Evolutionary conservation across 2,113 vertebrate species (phyloP).

Genomic region (Cyphomyrus plagiostoma): DNA sequence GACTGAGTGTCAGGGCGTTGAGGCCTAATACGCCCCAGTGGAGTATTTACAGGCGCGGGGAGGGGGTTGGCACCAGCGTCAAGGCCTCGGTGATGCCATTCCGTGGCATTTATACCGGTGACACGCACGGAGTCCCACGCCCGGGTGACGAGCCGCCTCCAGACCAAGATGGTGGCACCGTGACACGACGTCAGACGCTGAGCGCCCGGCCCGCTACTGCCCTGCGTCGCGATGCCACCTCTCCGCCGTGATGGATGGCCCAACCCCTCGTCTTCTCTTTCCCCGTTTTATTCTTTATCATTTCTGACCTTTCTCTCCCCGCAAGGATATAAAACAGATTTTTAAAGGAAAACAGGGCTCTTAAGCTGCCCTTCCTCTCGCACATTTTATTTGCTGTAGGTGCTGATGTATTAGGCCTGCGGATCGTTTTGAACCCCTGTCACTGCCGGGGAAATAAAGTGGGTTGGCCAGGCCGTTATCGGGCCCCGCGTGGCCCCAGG

Average conservation of each 20-base stretch:
- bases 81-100: conserved; percentile 30
- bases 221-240: neutral
- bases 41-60: conserved; percentile 40
- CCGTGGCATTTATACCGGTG: conserved; percentile 42
- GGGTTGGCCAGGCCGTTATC: neutral
- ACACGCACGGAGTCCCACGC: conserved; percentile 36
- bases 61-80: conserved; percentile 30
- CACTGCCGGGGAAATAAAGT: neutral
- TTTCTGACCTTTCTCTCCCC: neutral
- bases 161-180: conserved; percentile 48
- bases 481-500: too few relatives aligned
- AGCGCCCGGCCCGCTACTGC: neutral
- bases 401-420: neutral
- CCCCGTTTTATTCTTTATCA: neutral
- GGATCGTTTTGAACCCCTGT: neutral
- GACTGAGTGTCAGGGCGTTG: conserved; percentile 34
- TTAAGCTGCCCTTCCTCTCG: neutral
- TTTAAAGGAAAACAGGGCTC: neutral
- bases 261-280: neutral
- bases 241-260: neutral
- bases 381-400: neutral
- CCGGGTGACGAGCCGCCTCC: conserved; percentile 41
- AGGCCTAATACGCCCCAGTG: conserved; percentile 41
- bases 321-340: neutral
- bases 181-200: conserved; percentile 36